Conservation (phyloP, 2,113 vertebrate species). For the Campylomormyrus numenius region DNA sequence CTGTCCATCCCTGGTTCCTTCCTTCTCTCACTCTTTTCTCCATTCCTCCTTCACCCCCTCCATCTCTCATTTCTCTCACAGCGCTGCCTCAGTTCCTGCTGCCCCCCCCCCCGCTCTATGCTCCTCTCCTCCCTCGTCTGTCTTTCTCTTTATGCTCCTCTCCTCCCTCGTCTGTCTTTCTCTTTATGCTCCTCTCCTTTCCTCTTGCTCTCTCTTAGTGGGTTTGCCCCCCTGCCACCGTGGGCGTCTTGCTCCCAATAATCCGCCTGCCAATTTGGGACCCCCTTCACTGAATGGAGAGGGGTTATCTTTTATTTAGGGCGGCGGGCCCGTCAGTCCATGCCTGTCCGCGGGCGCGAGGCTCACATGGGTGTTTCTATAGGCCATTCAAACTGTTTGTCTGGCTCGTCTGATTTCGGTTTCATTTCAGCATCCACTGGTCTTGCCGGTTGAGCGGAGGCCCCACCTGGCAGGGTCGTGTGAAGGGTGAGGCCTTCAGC, state of each 20-base stretch:
- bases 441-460: background rate
- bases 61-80: background rate
- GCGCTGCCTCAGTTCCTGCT: background rate
- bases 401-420: background rate
- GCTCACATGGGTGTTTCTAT: background rate
- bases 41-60: background rate
- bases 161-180: background rate
- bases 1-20: background rate
- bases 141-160: background rate
- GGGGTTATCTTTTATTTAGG: slow-evolving; percentile 59
- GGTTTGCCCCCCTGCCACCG: slow-evolving; percentile 40
- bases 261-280: slow-evolving; percentile 59
- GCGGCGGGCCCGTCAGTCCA: background rate
- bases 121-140: slow-evolving; percentile 8
- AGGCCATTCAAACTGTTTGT: background rate
- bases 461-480: background rate
- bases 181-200: slow-evolving; percentile 34
- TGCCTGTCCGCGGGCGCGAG: background rate
- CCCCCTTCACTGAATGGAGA: slow-evolving; percentile 42
- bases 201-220: slow-evolving; percentile 49
- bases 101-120: background rate
- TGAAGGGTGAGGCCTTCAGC: background rate
- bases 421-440: background rate
- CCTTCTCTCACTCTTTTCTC: background rate
- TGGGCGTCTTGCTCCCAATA: slow-evolving; percentile 59